These are phyloP conservation scores for Dermochelys coriacea DNA, from an alignment of 2,797 vertebrate genomes.

Conservation along the genomic window DNA sequence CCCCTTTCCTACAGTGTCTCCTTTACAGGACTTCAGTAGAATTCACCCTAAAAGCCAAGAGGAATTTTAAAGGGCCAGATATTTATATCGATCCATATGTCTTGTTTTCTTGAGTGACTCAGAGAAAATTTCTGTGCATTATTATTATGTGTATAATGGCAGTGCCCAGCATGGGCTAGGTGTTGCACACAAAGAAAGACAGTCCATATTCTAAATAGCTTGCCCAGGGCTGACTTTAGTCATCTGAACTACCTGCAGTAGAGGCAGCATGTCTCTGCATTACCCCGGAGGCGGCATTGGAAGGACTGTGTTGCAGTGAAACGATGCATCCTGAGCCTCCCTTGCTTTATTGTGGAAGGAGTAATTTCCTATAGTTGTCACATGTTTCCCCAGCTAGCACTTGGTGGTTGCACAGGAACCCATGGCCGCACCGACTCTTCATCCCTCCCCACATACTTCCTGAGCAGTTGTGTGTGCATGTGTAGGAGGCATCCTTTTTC, in stretches of 20 bases:
- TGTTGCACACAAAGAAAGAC: not conserved
- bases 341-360: not conserved
- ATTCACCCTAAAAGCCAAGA: rapidly evolving
- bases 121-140: rapidly evolving
- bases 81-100: rapidly evolving
- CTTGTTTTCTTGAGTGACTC: not conserved
- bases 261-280: no score
- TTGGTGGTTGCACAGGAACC: not conserved
- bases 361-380: not conserved
- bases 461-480: not conserved
- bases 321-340: no score
- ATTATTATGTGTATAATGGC: rapidly evolving
- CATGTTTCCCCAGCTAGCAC: not conserved
- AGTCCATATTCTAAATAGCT: no score
- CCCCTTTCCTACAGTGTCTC: rapidly evolving
- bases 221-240: no score
- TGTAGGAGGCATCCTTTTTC: not conserved
- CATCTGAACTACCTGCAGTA: no score
- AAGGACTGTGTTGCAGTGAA: not conserved
- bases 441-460: not conserved
- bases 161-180: rapidly evolving
- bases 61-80: no score
- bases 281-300: no score
- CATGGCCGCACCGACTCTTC: not conserved
- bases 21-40: rapidly evolving